A percentile compares a stretch with the other conserved stretches of the same genome.
Conservation (phyloP, 2,113 vertebrate species). For the Lepisosteus osseus region DNA sequence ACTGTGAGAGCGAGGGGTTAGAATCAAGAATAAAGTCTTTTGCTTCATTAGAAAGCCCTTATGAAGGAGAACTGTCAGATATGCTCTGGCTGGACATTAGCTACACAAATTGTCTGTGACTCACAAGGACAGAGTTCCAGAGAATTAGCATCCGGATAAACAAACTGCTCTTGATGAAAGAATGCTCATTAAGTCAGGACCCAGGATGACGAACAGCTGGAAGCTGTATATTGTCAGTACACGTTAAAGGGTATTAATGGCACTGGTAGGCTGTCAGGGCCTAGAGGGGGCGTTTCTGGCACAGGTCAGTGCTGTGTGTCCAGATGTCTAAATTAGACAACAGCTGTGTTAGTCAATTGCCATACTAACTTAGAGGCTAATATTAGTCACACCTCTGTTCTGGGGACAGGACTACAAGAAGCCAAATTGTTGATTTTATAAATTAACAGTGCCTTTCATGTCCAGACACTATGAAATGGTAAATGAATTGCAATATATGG, state of each 20-base stretch:
- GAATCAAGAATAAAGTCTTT: no score
- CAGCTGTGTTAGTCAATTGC: slow-evolving; percentile 32
- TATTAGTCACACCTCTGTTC: slow-evolving; percentile 27
- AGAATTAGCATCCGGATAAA: background rate
- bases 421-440: background rate
- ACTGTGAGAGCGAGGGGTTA: no score
- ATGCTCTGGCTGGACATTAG: no score
- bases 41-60: no score
- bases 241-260: slow-evolving; percentile 19
- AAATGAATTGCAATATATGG: no score
- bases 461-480: no score
- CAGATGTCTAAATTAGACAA: slow-evolving; percentile 35
- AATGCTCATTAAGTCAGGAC: slow-evolving; percentile 5
- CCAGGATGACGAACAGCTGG: slow-evolving; percentile 7
- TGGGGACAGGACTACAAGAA: slow-evolving; percentile 3
- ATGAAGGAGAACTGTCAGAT: no score
- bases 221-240: slow-evolving; percentile 18
- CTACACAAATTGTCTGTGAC: no score
- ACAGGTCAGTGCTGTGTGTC: slow-evolving; percentile 22
- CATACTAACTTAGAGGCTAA: slow-evolving; percentile 16
- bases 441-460: background rate
- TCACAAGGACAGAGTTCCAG: no score
- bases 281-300: slow-evolving; percentile 23
- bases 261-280: slow-evolving; percentile 18
- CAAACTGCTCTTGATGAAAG: background rate